phyloP scores from a whole-genome alignment of 2,113 vertebrate genomes.

The Prochilodus magdalenae region DNA sequence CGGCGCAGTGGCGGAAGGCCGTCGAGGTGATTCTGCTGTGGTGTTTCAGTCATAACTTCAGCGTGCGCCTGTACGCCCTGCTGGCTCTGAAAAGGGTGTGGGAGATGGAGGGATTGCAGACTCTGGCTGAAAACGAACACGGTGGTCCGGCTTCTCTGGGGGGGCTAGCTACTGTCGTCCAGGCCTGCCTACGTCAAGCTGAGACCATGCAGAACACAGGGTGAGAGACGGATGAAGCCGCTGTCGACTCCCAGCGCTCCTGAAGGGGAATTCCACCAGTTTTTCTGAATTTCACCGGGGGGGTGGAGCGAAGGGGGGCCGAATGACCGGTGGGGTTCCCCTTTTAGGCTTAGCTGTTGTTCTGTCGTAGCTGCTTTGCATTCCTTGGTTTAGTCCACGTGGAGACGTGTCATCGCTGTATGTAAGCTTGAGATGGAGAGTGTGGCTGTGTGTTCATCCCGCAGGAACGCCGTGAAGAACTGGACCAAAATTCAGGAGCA shows the following conservation, averaged over 20 bases:
- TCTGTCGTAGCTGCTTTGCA: too few relatives aligned
- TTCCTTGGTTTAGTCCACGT: too few relatives aligned
- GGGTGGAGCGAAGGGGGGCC: too few relatives aligned
- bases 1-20: conserved; percentile 77
- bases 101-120: conserved; percentile 71
- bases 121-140: conserved; percentile 57
- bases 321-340: too few relatives aligned
- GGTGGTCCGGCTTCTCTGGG: conserved; percentile 61
- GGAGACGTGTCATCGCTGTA: too few relatives aligned
- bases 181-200: conserved; percentile 86
- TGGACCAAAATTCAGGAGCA: conserved; percentile 95
- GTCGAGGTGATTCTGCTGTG: conserved; percentile 83
- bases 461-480: conserved; percentile 91
- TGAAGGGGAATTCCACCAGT: too few relatives aligned
- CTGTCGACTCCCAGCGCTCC: too few relatives aligned
- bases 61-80: conserved; percentile 89
- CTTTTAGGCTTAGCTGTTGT: too few relatives aligned
- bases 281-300: too few relatives aligned
- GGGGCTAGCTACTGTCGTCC: conserved; percentile 81
- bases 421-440: too few relatives aligned
- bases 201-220: conserved; percentile 88
- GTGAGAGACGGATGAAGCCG: conserved; percentile 69
- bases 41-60: conserved; percentile 95
- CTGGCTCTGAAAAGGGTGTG: conserved; percentile 90
- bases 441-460: conserved; percentile 6